phyloP scores from a whole-genome alignment of 2,113 vertebrate species.

The Chlorocebus sabaeus region DNA sequence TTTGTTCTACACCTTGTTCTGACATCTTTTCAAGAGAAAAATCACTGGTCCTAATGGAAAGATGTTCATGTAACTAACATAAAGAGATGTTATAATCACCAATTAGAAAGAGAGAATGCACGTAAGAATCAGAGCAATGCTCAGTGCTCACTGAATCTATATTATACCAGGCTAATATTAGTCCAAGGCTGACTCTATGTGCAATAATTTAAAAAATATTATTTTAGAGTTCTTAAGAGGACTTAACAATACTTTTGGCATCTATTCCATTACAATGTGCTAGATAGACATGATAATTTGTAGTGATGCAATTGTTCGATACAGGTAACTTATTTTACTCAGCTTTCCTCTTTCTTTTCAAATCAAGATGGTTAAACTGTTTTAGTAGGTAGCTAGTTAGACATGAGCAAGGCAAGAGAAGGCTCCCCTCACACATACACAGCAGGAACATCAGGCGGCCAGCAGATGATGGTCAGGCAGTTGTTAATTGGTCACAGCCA shows the following conservation, averaged over 20 bases:
- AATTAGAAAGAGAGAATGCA: background rate
- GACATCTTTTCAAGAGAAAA: slow-evolving; percentile 12
- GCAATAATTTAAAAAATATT: background rate
- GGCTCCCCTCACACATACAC: too few species aligned
- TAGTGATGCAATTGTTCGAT: background rate
- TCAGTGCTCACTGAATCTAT: background rate
- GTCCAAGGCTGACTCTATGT: background rate
- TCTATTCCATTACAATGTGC: background rate
- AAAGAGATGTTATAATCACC: background rate
- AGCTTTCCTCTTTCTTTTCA: background rate
- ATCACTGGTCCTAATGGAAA: background rate
- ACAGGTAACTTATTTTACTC: background rate
- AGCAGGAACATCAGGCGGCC: too few species aligned
- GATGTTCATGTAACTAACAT: background rate
- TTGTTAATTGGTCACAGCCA: too few species aligned
- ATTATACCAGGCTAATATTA: background rate
- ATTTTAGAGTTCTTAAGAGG: background rate
- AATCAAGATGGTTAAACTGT: background rate
- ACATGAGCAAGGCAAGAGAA: too few species aligned
- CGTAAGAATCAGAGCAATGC: background rate
- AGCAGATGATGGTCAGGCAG: too few species aligned
- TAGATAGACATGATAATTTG: background rate
- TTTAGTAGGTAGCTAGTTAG: too few species aligned
- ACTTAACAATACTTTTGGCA: background rate
- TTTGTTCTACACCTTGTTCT: background rate